These are phyloP conservation scores for Pachycephus smyrnensis DNA, from an alignment of 2,888 invertebrate species.

Conservation along the genomic window DNA sequence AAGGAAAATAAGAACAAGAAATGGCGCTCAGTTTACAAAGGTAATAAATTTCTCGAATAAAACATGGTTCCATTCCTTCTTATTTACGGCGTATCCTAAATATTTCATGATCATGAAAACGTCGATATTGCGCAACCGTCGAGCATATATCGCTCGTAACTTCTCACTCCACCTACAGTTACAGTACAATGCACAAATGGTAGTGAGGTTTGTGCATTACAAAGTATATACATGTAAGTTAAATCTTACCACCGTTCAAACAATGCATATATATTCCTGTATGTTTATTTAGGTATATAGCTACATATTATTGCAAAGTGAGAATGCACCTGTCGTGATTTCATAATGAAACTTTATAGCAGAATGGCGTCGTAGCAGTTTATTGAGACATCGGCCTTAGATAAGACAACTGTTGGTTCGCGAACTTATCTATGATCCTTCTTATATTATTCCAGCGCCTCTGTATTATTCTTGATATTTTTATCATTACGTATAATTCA, in stretches of 20 bases:
- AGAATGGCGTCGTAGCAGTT: not conserved
- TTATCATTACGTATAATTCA: not conserved
- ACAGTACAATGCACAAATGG: not conserved
- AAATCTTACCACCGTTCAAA: not conserved
- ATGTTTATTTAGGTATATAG: not conserved
- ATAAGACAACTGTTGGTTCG: not conserved
- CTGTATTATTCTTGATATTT: not conserved
- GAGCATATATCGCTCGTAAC: not conserved
- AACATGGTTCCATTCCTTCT: constrained; percentile 27
- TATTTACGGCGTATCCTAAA: constrained; percentile 19
- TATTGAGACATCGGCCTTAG: not conserved
- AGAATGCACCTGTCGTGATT: not conserved
- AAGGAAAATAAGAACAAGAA: not conserved
- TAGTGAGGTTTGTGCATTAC: not conserved
- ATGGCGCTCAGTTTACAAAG: constrained; percentile 13
- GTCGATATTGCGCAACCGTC: constrained; percentile 3
- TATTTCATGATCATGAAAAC: constrained; percentile 29
- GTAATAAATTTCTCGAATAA: constrained; percentile 33
- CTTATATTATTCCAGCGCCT: not conserved
- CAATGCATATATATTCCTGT: not conserved
- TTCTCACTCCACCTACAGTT: not conserved
- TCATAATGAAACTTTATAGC: not conserved
- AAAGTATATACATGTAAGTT: not conserved
- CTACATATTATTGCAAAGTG: not conserved
- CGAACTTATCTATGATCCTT: not conserved